These are phyloP conservation scores for Hylyphantes graminicola DNA, from an alignment of 1,140 invertebrate genomes.

Conservation along the genomic window DNA sequence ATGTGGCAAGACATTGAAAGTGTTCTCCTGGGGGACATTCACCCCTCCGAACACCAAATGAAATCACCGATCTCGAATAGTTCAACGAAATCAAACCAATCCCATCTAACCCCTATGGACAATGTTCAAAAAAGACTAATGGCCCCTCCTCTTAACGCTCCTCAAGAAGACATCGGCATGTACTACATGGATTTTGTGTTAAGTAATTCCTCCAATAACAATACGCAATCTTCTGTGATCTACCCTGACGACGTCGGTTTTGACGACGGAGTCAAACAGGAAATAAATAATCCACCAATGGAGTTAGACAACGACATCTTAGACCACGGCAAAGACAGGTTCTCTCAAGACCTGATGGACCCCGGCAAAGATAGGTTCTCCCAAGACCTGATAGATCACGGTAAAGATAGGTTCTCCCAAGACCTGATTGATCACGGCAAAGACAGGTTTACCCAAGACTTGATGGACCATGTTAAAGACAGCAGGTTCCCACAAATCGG, in stretches of 20 bases:
- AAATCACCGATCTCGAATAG: slow-evolving; percentile 22
- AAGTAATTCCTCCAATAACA: slow-evolving; percentile 35
- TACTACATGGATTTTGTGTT: slow-evolving; percentile 49
- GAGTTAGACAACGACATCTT: slow-evolving; percentile 7
- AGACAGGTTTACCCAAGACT: neutral
- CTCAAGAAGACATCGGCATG: slow-evolving; percentile 46
- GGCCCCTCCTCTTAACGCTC: slow-evolving; percentile 24
- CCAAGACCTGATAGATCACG: slow-evolving; percentile 1
- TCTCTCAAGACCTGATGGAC: neutral
- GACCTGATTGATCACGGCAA: slow-evolving; percentile 3
- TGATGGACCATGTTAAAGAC: slow-evolving; percentile 28
- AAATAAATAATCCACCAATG: neutral
- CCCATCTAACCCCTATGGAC: neutral
- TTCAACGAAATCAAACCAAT: slow-evolving; percentile 1
- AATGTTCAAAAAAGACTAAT: slow-evolving; percentile 34
- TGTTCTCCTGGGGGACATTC: slow-evolving; percentile 68
- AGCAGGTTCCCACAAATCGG: slow-evolving; percentile 34
- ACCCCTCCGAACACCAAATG: slow-evolving; percentile 44
- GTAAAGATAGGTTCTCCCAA: slow-evolving; percentile 35
- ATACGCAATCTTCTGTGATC: slow-evolving; percentile 42
- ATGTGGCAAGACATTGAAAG: slow-evolving; percentile 73
- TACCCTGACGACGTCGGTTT: slow-evolving; percentile 40
- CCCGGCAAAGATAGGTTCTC: slow-evolving; percentile 48
- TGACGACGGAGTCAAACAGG: slow-evolving; percentile 36
- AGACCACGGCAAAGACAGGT: neutral